Conservation (phyloP, 2,888 invertebrate genomes). For the Plagodis dolabraria region DNA sequence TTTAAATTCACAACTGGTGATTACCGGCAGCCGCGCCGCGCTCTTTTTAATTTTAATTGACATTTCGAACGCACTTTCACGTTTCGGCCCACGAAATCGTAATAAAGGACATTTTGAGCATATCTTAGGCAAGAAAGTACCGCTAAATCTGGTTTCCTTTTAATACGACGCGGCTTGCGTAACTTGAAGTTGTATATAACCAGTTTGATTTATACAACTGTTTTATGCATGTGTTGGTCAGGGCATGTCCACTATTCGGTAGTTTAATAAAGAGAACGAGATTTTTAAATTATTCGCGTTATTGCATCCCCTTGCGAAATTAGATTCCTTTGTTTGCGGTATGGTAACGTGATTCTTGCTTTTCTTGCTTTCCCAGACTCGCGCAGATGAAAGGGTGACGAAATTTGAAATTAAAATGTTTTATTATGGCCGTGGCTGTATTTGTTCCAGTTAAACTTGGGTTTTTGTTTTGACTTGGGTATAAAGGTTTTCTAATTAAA, state of each 20-base stretch:
- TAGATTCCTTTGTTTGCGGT: constrained; percentile 11
- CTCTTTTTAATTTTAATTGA: constrained; percentile 44
- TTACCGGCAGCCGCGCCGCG: constrained; percentile 16
- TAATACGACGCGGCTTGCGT: constrained; percentile 55
- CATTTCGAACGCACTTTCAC: constrained; percentile 52
- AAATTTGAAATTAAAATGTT: constrained; percentile 6
- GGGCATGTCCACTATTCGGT: constrained; percentile 24
- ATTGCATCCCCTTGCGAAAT: constrained; percentile 17
- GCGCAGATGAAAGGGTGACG: background rate
- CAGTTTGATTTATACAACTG: constrained; percentile 36
- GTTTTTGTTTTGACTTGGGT: too few species aligned
- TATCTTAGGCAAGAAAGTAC: constrained; percentile 41
- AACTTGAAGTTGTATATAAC: constrained; percentile 47
- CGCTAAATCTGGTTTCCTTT: constrained; percentile 65
- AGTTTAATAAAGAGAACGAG: constrained; percentile 18
- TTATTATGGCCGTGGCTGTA: background rate
- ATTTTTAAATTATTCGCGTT: constrained; percentile 20
- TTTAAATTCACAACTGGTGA: constrained; percentile 31
- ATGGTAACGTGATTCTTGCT: background rate
- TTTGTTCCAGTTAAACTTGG: too few species aligned
- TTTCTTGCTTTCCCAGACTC: constrained; percentile 12
- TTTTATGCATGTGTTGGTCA: constrained; percentile 30
- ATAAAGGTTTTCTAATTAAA: too few species aligned
- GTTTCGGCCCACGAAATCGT: constrained; percentile 35
- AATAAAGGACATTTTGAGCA: constrained; percentile 53